Base-by-base conservation (phyloP, 2,888 invertebrate species). In the Phragmatobia fuliginosa region DNA sequence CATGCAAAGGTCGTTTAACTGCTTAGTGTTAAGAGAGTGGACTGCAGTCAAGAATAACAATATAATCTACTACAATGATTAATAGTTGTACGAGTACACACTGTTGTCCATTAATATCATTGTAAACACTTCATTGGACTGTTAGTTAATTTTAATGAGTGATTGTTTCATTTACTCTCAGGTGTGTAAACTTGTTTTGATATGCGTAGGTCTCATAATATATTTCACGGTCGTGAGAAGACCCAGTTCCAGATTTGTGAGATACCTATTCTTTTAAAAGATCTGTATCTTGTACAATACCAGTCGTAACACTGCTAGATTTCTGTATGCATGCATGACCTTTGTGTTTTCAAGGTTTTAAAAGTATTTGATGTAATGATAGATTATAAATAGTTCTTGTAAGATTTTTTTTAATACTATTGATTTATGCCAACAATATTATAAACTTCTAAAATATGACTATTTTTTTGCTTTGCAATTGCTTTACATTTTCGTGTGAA, bases 151-250 rank as follows among this genome's bases (percentile, higher is more conserved):
- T 28, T 62, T n/a, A 56, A 62, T 67, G 62, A 59, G 32, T 7
- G 59, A 68, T 68, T 62, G 62, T 67, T 66, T 18, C 32, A 58
- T 41, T 58, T 32, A 41, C 14, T 10, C n/a, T 32, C n/a, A 49
- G 28, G 33, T 38, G 32, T 28, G 41, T 41, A 41, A 45, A 63
- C 58, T 49, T 28, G 33, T 59, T 67, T 41, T 31, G 28, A 45
- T 64, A 64, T 31, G 31, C n/a, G n/a, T n/a, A n/a, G n/a, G n/a
- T 66, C 66, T 66, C 62, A 77, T 71, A 78, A 81, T 73, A 67
- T 64, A 63, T 67, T 86, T 86, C 86, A 87, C 80, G 89, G 89
- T 75, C 91, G 84, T 88, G 89, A 82, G 90, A 89, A 87, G 84
- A 82, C 78, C 83, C 82, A 83, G 85, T 79, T 81, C 83, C 74